Percentiles rank a stretch among this genome's conserved stretches.
phyloP scores from a whole-genome alignment of 2,113 vertebrate genomes.

The Carollia perspicillata region DNA sequence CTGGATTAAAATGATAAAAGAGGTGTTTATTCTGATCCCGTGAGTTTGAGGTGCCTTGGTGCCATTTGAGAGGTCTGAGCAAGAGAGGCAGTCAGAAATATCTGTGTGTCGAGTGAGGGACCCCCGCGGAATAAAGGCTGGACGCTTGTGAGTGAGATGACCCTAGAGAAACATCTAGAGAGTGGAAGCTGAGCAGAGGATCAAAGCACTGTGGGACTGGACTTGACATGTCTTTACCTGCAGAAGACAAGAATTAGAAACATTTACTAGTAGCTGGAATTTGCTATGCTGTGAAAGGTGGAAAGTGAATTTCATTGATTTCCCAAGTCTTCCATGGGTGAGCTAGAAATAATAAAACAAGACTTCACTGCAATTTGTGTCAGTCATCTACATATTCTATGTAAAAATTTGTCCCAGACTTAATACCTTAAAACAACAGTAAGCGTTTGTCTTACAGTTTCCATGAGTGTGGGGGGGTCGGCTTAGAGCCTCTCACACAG shows the following conservation, averaged over 20 bases:
- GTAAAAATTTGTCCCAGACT: not conserved
- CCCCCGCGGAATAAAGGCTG: not conserved
- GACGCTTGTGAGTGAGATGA: not conserved
- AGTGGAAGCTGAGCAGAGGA: not conserved
- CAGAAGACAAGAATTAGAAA: not conserved
- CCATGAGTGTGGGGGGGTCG: not conserved
- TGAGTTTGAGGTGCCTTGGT: not conserved
- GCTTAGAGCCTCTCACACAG: not conserved
- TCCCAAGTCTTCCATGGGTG: not conserved
- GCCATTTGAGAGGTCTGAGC: not conserved
- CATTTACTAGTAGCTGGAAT: not conserved
- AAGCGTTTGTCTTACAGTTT: not conserved
- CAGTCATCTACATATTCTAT: not conserved
- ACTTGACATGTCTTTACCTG: not conserved
- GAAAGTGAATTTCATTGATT: not conserved
- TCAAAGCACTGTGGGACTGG: not conserved
- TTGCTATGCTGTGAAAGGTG: not conserved
- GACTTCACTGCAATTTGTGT: not conserved
- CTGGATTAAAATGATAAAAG: not conserved
- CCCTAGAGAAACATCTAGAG: not conserved
- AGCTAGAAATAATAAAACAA: not conserved
- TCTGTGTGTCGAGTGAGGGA: not conserved
- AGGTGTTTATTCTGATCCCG: not conserved
- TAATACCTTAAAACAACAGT: not conserved
- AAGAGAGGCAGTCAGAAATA: not conserved